Evolutionary conservation across 2,113 vertebrate genomes (phyloP).

Genomic region (Mohoua ochrocephala): DNA sequence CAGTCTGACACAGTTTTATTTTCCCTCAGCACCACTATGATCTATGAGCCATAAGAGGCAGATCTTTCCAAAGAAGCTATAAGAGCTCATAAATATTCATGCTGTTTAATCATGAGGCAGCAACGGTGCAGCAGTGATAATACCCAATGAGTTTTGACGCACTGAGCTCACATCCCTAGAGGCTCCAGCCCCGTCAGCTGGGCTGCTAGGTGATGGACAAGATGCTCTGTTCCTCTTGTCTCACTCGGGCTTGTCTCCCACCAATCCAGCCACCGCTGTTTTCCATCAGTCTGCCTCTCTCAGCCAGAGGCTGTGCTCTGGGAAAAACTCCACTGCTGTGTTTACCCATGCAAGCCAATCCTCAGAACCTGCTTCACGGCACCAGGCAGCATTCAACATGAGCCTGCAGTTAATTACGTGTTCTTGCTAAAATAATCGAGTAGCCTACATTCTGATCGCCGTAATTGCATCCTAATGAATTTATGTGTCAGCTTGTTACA

Average conservation of each 20-base stretch:
- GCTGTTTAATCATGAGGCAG: conserved; percentile 6
- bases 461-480: conserved; percentile 49
- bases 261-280: neutral
- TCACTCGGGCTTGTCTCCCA: neutral
- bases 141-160: neutral
- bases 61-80: neutral
- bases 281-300: neutral
- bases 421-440: conserved; percentile 40
- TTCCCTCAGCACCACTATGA: neutral
- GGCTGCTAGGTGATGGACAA: neutral
- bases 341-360: neutral
- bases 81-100: conserved; percentile 32
- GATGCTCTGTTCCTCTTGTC: neutral
- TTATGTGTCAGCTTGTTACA: conserved; percentile 2
- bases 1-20: neutral
- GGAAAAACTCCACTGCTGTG: neutral
- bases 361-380: neutral
- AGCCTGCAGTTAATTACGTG: conserved; percentile 40
- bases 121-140: neutral
- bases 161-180: neutral
- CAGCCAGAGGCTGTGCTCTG: neutral
- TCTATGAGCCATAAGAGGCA: neutral
- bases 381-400: neutral
- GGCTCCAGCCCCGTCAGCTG: neutral
- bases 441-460: conserved; percentile 8